These are phyloP conservation scores for Syngnathus acus DNA, from an alignment of 2,797 vertebrate species.

Conservation along the genomic window DNA sequence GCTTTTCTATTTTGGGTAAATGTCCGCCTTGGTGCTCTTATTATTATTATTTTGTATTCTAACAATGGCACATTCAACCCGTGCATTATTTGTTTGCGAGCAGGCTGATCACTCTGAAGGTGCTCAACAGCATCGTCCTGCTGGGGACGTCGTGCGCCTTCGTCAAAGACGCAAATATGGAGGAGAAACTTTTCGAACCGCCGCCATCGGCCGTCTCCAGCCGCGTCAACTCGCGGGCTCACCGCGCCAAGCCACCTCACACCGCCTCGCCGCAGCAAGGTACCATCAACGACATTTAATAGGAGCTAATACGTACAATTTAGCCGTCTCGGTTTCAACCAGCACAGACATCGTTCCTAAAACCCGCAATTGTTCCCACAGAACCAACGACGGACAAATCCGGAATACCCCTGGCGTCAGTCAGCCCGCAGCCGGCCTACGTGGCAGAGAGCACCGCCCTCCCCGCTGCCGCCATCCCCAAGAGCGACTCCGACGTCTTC, in stretches of 20 bases:
- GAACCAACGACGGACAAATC: constrained; percentile 60
- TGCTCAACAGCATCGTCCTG: constrained; percentile 93
- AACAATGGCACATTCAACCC: background rate
- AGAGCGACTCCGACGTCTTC: constrained; percentile 86
- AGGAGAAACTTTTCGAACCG: constrained; percentile 87
- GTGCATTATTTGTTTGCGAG: constrained; percentile 26
- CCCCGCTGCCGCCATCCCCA: constrained; percentile 73
- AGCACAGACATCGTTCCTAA: background rate
- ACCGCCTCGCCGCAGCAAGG: constrained; percentile 41
- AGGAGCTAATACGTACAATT: background rate
- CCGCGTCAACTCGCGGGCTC: constrained; percentile 71
- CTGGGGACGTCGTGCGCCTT: constrained; percentile 92
- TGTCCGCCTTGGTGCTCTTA: background rate
- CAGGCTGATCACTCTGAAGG: constrained; percentile 93
- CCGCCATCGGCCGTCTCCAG: constrained; percentile 74
- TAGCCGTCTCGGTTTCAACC: background rate
- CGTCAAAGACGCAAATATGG: constrained; percentile 95
- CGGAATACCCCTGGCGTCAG: constrained; percentile 67
- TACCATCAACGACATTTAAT: constrained; percentile 11
- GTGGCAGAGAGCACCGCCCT: constrained; percentile 66
- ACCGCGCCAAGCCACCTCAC: constrained; percentile 54
- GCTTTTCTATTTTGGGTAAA: constrained; percentile 95
- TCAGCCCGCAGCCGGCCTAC: constrained; percentile 70
- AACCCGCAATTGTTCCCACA: constrained; percentile 34
- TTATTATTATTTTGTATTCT: background rate